These are phyloP conservation scores for Eremobia ochroleuca DNA, from an alignment of 2,888 invertebrate genomes.

Conservation along the genomic window DNA sequence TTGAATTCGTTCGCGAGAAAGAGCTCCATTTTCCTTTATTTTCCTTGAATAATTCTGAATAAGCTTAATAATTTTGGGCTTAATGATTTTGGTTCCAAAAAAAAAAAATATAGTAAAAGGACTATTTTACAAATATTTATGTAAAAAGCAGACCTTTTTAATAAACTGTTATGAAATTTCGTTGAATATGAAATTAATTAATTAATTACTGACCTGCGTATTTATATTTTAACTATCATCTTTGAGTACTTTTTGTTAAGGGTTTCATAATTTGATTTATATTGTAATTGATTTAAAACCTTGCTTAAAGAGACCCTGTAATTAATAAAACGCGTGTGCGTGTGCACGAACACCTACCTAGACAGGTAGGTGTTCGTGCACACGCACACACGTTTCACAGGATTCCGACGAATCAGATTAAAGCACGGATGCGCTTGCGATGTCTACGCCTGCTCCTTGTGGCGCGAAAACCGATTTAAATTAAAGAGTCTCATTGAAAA, in stretches of 20 bases:
- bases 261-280: not conserved
- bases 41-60: constrained; percentile 24
- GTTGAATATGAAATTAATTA: constrained; percentile 18
- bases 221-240: constrained; percentile 8
- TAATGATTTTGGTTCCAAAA: constrained; percentile 3
- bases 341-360: not conserved
- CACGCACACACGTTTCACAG: not conserved
- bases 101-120: constrained; percentile 5
- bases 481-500: constrained; percentile 13
- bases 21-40: constrained; percentile 9
- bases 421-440: constrained; percentile 9
- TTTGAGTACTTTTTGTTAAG: not conserved
- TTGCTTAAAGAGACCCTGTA: not conserved
- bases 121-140: constrained; percentile 15
- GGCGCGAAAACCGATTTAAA: constrained; percentile 23
- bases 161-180: constrained; percentile 3
- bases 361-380: too few relatives aligned
- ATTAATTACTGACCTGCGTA: too few relatives aligned
- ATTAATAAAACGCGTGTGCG: not conserved
- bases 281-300: not conserved
- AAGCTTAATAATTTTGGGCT: too few relatives aligned
- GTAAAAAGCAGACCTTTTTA: not conserved
- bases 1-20: constrained; percentile 11
- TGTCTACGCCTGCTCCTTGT: not conserved
- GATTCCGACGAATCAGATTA: constrained; percentile 30